Evolutionary conservation across 2,113 vertebrate species (phyloP).

Genomic region (Vanacampus margaritifer): DNA sequence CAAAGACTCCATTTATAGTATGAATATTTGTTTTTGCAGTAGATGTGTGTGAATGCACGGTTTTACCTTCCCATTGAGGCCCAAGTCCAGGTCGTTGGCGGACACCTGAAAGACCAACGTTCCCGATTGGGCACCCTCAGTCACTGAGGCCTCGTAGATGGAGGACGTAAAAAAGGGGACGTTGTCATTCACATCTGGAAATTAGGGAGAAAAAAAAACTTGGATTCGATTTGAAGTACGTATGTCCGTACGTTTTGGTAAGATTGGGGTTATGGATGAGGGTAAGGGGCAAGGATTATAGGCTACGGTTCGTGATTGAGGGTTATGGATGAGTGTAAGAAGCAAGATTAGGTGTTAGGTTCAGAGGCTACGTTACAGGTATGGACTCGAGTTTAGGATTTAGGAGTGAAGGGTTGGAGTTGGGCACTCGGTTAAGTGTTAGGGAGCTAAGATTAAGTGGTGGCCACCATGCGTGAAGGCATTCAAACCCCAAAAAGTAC

Average conservation of each 20-base stretch:
- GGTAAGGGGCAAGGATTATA: too few relatives aligned
- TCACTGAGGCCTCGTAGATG: constrained; percentile 83
- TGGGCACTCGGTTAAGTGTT: too few relatives aligned
- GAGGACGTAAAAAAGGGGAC: constrained; percentile 90
- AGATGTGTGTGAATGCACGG: neutral
- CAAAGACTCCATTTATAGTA: neutral
- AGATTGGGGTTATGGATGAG: neutral
- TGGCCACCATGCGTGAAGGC: too few relatives aligned
- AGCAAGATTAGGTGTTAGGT: too few relatives aligned
- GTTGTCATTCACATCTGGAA: constrained; percentile 88
- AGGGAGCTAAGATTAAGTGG: too few relatives aligned
- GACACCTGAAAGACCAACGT: constrained; percentile 82
- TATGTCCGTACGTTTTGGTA: neutral
- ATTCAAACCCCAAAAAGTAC: too few relatives aligned
- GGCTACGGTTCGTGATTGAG: neutral
- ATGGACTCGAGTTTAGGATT: too few relatives aligned
- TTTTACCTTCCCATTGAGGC: constrained; percentile 81
- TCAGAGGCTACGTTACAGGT: too few relatives aligned
- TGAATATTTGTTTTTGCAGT: neutral
- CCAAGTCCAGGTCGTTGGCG: constrained; percentile 81
- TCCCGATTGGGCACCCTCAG: constrained; percentile 78
- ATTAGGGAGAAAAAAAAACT: neutral
- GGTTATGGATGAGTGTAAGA: too few relatives aligned
- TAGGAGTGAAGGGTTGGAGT: too few relatives aligned
- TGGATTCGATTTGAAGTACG: neutral